Conservation (phyloP, 2,113 vertebrate species). For the human (Homo sapiens) region DNA sequence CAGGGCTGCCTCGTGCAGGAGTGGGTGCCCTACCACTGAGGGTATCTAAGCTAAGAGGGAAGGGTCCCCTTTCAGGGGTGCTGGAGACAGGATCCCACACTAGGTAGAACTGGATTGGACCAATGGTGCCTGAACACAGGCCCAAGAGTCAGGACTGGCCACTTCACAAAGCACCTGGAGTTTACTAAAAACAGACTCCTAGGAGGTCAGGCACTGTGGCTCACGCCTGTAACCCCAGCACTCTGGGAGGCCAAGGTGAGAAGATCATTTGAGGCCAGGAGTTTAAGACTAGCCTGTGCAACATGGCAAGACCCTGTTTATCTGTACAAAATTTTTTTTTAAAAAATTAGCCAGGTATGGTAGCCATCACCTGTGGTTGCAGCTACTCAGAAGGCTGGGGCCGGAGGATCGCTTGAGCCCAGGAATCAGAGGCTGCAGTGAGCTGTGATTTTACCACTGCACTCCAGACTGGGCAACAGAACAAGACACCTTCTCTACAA, state of each 20-base stretch:
- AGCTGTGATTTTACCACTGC: too few relatives aligned
- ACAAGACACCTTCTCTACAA: too few relatives aligned
- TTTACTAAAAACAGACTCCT: background rate
- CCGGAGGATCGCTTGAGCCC: too few relatives aligned
- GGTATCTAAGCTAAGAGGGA: background rate
- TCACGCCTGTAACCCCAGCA: background rate
- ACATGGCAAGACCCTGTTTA: background rate
- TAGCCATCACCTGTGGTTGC: too few relatives aligned
- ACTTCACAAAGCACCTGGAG: background rate
- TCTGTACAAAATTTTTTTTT: background rate
- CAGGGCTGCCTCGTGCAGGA: accelerated
- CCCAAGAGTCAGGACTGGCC: background rate
- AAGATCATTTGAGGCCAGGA: background rate
- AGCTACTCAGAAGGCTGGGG: too few relatives aligned
- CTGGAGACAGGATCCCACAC: background rate
- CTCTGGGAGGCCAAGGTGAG: background rate
- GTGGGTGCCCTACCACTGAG: background rate
- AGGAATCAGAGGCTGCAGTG: too few relatives aligned
- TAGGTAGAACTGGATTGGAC: background rate
- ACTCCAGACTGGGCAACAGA: too few relatives aligned
- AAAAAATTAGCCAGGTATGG: background rate
- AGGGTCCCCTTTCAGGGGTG: background rate
- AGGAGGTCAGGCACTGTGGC: background rate
- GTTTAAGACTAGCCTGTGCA: background rate
- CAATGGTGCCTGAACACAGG: background rate